These are phyloP conservation scores for Athalia cordata DNA, from an alignment of 2,888 invertebrate genomes.

Conservation along the genomic window DNA sequence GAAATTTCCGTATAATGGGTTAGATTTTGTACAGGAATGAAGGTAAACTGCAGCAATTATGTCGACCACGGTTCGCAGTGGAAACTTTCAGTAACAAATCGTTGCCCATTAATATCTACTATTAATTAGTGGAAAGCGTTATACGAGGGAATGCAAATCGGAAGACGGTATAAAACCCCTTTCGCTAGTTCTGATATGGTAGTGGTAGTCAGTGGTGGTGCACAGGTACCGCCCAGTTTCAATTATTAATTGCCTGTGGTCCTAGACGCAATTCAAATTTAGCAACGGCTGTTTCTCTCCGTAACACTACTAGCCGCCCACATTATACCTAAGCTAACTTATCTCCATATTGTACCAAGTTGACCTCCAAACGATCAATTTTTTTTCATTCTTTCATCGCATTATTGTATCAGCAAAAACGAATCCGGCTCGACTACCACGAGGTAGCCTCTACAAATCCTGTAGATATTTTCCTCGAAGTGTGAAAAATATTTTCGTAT, in stretches of 20 bases:
- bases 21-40: neutral
- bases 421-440: no score
- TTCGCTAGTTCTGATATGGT: slow-evolving; percentile 9
- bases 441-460: no score
- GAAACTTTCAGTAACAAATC: slow-evolving; percentile 59
- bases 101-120: slow-evolving; percentile 58
- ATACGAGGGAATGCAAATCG: slow-evolving; percentile 50
- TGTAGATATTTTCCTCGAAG: no score
- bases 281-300: slow-evolving; percentile 5
- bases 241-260: slow-evolving; percentile 42
- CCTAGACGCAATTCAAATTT: slow-evolving; percentile 26
- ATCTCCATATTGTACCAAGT: no score
- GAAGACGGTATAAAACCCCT: slow-evolving; percentile 55
- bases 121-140: slow-evolving; percentile 58
- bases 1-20: neutral
- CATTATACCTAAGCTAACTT: neutral
- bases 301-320: neutral
- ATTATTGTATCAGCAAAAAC: no score
- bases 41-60: slow-evolving; percentile 59
- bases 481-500: no score
- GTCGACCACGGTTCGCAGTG: slow-evolving; percentile 51
- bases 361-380: no score
- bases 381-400: no score
- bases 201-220: neutral
- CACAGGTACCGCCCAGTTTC: slow-evolving; percentile 8